Evolutionary conservation across 2,888 invertebrate species (phyloP), one percentile per base, ranked within the genome.

Genomic region (Agrilus biguttatus): DNA sequence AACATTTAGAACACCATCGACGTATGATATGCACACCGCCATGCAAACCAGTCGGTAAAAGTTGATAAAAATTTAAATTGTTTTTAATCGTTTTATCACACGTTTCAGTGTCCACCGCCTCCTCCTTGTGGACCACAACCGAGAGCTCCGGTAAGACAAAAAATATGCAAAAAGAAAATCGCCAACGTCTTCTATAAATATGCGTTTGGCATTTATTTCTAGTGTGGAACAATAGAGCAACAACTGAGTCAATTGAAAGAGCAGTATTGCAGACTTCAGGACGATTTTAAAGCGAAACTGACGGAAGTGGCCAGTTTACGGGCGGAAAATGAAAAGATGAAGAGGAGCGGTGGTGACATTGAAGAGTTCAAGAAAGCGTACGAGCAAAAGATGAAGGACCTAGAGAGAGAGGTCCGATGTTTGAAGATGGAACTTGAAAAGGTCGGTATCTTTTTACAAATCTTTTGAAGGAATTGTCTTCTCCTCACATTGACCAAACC

Each of bases 221-320:
- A 39, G 39, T 38, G 23, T 43, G 38, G 8, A 19, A 42, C 69
- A 1, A 67, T 69, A 1, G 77, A 77, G 49, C 71, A 65, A 49
- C 75, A 78, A 61, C 66, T 77, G 4, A 66, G 70, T 21, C 75
- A 74, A 56, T 58, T 80, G 8, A 67, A 71, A 14, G 73, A 78
- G 46, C 75, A 78, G 54, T 74, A 81, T 44, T 67, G 67, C 8
- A 70, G 75, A 45, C 71, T 78, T 0, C 78, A 80, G 59, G 78
- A 80, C 51, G 78, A 75, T 55, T 81, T 77, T 57, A 81, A 78
- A 52, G 71, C 69, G 1, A 82, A 82, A 68, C 65, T 81, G 10
- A 71, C 74, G 7, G 82, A 83, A 69, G 79, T 81, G 43, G 69
- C 72, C 2, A 64, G 67, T 39, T 55, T 75, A 28, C 56, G 74